These are phyloP conservation scores for Poecilus cupreus DNA, from an alignment of 2,888 invertebrate genomes.

Conservation along the genomic window DNA sequence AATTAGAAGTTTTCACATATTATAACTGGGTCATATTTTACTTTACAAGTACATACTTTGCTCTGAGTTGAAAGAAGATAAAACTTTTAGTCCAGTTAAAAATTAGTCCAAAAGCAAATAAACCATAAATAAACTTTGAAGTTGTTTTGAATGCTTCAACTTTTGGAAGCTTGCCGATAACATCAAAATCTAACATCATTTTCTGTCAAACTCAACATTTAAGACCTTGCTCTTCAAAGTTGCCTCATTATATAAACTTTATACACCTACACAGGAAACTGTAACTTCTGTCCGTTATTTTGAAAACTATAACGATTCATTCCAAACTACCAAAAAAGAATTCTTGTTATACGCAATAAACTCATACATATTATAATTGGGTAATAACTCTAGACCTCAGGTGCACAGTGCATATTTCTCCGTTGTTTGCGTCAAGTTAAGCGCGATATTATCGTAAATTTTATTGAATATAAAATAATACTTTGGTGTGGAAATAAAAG, in stretches of 20 bases:
- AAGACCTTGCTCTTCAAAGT: too few relatives aligned
- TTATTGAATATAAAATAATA: conserved; percentile 35
- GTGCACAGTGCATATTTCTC: not conserved
- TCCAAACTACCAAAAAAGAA: not conserved
- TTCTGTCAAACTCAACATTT: too few relatives aligned
- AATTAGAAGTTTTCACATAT: too few relatives aligned
- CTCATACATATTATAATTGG: conserved; percentile 6
- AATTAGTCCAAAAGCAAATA: too few relatives aligned
- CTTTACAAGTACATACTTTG: too few relatives aligned
- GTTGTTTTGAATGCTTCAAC: too few relatives aligned
- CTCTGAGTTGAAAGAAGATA: too few relatives aligned
- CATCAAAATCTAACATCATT: too few relatives aligned
- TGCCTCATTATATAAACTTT: not conserved
- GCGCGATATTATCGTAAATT: conserved; percentile 19
- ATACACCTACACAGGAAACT: not conserved
- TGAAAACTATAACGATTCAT: not conserved
- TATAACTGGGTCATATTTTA: too few relatives aligned
- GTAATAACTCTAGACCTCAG: not conserved
- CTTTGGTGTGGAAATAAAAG: not conserved
- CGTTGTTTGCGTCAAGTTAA: not conserved
- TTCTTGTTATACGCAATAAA: not conserved
- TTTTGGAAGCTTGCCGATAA: too few relatives aligned
- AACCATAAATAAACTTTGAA: too few relatives aligned
- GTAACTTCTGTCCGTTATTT: not conserved
- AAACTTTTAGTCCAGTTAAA: too few relatives aligned